Percentiles rank a stretch among this genome's conserved stretches.
These are phyloP conservation scores for Shinisaurus crocodilurus DNA, from an alignment of 2,113 vertebrate genomes.

Conservation along the genomic window DNA sequence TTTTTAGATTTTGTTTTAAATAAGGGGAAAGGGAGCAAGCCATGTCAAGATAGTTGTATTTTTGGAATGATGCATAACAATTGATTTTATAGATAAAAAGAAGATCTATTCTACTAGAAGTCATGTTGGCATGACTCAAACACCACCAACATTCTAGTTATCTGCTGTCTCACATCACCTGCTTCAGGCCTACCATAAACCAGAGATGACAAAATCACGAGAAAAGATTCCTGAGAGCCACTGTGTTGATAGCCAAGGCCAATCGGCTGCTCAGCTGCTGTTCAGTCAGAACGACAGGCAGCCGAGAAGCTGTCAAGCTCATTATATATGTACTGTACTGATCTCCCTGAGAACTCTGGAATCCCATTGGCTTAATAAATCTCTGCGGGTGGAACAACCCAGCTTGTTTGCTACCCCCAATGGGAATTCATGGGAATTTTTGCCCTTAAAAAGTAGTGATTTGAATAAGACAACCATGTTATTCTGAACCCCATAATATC, in stretches of 20 bases:
- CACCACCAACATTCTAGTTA: neutral
- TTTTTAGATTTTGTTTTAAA: no score
- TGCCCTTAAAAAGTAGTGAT: neutral
- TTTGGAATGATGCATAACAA: no score
- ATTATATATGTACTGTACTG: neutral
- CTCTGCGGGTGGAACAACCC: neutral
- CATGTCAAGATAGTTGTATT: no score
- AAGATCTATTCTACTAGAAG: neutral
- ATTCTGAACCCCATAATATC: neutral
- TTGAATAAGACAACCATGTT: neutral
- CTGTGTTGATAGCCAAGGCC: neutral
- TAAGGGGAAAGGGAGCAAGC: no score
- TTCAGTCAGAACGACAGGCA: neutral
- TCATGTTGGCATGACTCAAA: neutral
- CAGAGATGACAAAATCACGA: neutral
- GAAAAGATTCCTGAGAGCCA: neutral
- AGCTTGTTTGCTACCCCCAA: neutral
- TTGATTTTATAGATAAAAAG: no score
- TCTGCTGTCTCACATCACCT: neutral
- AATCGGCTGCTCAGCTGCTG: neutral
- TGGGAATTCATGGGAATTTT: neutral
- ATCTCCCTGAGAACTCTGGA: neutral
- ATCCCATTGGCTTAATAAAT: neutral
- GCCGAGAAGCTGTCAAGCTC: neutral
- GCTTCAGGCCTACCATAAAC: neutral